Percentiles rank a stretch among this genome's conserved stretches.
Evolutionary conservation across 2,797 vertebrate species (phyloP).

Genomic region (Danio jaintianensis): DNA sequence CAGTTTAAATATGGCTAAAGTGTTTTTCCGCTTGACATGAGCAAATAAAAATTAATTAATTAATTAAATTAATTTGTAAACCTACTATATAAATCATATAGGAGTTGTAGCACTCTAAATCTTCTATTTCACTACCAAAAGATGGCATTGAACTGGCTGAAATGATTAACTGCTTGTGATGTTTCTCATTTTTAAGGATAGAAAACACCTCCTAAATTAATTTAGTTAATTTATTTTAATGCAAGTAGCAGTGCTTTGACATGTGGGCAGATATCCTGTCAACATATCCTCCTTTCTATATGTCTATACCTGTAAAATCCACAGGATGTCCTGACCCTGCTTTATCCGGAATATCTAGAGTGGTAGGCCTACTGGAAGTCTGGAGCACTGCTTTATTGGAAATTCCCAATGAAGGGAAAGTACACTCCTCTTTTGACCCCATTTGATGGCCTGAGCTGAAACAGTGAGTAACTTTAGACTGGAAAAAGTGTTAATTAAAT

Average conservation of each 20-base stretch:
- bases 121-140: too few relatives aligned
- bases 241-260: neutral
- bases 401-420: constrained; percentile 31
- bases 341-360: neutral
- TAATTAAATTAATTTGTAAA: too few relatives aligned
- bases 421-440: neutral
- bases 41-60: too few relatives aligned
- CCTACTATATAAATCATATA: too few relatives aligned
- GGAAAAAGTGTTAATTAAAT: neutral
- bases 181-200: neutral
- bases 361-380: neutral
- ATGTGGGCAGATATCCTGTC: neutral
- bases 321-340: constrained; percentile 2
- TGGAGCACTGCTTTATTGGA: neutral
- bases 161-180: neutral
- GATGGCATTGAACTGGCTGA: too few relatives aligned
- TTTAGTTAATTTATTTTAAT: neutral
- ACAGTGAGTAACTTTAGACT: constrained; percentile 16
- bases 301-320: neutral
- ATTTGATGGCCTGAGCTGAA: neutral
- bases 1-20: too few relatives aligned
- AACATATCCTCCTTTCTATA: neutral
- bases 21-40: too few relatives aligned
- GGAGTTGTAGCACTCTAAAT: too few relatives aligned
- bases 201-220: neutral